These are phyloP conservation scores for cattle (Bos taurus) DNA, from an alignment of 2,113 vertebrate species.

Conservation along the genomic window ARS-UCD2.0 NC_037328.1:93631001-93631500, in stretches of 20 bases:
- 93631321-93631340: background rate
- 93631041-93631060: background rate
- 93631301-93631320: background rate
- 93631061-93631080: background rate
- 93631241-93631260: background rate
- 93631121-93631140: accelerated
- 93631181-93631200: background rate
- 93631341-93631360: background rate
- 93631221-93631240: background rate
- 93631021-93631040: background rate
- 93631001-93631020: background rate
- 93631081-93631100: background rate
- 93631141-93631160: background rate
- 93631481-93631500: background rate
- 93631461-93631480: background rate
- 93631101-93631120: background rate
- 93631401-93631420: background rate
- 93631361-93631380: background rate
- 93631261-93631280: background rate
- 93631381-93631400: background rate
- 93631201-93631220: background rate
- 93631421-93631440: background rate
- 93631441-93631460: background rate
- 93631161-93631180: background rate
- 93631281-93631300: background rate